These are phyloP conservation scores for Oegoconia quadripuncta DNA, from an alignment of 2,888 invertebrate genomes.

Conservation along the genomic window DNA sequence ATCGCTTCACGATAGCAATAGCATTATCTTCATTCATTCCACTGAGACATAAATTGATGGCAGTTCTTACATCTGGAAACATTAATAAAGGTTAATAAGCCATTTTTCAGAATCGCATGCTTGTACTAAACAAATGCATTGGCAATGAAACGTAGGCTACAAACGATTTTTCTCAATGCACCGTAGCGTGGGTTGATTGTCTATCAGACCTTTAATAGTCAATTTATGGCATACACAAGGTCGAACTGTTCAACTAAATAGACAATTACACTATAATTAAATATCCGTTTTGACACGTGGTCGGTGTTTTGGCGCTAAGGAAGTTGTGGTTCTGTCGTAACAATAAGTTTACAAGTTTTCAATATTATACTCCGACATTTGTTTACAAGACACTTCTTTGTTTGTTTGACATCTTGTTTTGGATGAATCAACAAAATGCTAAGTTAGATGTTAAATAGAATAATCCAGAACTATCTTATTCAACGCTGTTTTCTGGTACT, in stretches of 20 bases:
- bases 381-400: neutral
- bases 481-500: too few relatives aligned
- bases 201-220: slow-evolving; percentile 8
- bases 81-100: slow-evolving; percentile 4
- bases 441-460: too few relatives aligned
- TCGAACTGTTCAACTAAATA: slow-evolving; percentile 1
- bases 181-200: slow-evolving; percentile 12
- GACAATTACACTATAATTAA: slow-evolving; percentile 15
- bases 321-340: neutral
- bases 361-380: neutral
- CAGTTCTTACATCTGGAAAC: neutral
- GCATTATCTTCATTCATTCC: neutral
- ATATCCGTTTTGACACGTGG: slow-evolving; percentile 28
- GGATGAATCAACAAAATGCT: too few relatives aligned
- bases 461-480: too few relatives aligned
- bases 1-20: too few relatives aligned
- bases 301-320: slow-evolving; percentile 1
- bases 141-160: slow-evolving; percentile 8
- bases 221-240: slow-evolving; percentile 15
- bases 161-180: slow-evolving; percentile 8
- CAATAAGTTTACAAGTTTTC: too few relatives aligned
- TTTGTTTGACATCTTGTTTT: neutral
- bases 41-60: neutral
- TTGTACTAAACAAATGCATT: slow-evolving; percentile 1
- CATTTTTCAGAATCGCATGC: neutral